Conservation (phyloP, 2,113 vertebrate species). For the Cettia cetti region DNA sequence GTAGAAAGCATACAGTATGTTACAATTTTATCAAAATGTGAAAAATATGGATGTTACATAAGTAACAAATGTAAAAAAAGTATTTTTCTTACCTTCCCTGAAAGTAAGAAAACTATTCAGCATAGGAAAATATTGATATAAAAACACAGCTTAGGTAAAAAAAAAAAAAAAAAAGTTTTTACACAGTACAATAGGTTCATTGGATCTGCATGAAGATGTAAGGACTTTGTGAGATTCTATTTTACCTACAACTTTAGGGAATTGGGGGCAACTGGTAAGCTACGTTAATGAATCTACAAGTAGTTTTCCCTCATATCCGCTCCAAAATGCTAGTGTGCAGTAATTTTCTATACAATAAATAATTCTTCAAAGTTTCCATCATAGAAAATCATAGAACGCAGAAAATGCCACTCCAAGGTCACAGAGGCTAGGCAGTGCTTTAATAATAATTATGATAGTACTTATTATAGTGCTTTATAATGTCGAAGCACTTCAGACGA, state of each 20-base stretch:
- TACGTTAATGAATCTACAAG: slow-evolving; percentile 56
- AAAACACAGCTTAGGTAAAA: slow-evolving; percentile 89
- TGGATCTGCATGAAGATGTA: slow-evolving; percentile 76
- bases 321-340: slow-evolving; percentile 67
- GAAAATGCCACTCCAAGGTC: slow-evolving; percentile 62
- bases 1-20: slow-evolving; percentile 99
- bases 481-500: slow-evolving; percentile 7
- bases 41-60: slow-evolving; percentile 99
- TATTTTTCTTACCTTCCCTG: slow-evolving; percentile 97
- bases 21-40: slow-evolving; percentile 99
- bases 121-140: slow-evolving; percentile 97
- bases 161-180: slow-evolving; percentile 74
- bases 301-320: slow-evolving; percentile 61
- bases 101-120: slow-evolving; percentile 96
- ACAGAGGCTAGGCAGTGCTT: slow-evolving; percentile 76
- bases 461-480: slow-evolving; percentile 58
- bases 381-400: slow-evolving; percentile 49
- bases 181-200: slow-evolving; percentile 87
- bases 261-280: slow-evolving; percentile 22
- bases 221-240: slow-evolving; percentile 74
- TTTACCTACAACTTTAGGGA: slow-evolving; percentile 69
- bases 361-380: slow-evolving; percentile 60
- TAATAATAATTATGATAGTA: slow-evolving; percentile 66
- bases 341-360: slow-evolving; percentile 77
- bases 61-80: slow-evolving; percentile 99